These are phyloP conservation scores for Empis stercorea DNA, from an alignment of 2,888 invertebrate species.

Conservation along the genomic window DNA sequence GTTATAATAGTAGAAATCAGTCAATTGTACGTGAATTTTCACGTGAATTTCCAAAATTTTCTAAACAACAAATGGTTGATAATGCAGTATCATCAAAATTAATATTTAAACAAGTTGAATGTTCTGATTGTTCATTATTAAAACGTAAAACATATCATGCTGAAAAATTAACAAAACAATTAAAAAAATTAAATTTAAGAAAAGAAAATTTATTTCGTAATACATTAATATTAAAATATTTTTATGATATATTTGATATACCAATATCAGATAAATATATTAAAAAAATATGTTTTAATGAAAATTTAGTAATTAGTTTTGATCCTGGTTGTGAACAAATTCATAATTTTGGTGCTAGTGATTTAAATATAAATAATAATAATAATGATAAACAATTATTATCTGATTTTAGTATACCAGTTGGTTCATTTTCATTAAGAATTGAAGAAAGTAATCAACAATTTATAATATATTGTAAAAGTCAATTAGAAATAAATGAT, in stretches of 20 bases:
- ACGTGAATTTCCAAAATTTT: too few relatives aligned
- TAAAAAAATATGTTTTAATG: background rate
- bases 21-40: too few relatives aligned
- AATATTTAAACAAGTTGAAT: too few relatives aligned
- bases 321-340: background rate
- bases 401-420: background rate
- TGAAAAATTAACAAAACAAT: too few relatives aligned
- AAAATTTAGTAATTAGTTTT: background rate
- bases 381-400: background rate
- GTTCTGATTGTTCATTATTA: too few relatives aligned
- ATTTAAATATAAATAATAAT: background rate
- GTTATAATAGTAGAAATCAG: too few relatives aligned
- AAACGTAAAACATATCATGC: too few relatives aligned
- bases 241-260: background rate
- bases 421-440: background rate
- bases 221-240: constrained; percentile 12
- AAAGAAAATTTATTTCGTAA: too few relatives aligned
- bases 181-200: too few relatives aligned
- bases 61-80: too few relatives aligned
- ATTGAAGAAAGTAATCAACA: background rate
- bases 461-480: background rate
- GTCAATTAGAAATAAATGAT: background rate
- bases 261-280: background rate
- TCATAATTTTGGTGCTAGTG: background rate
- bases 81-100: too few relatives aligned